Percentiles rank a stretch among this genome's conserved stretches.
Evolutionary conservation across 1,140 invertebrate species (phyloP).

Genomic region (Chrysopa pallens): DNA sequence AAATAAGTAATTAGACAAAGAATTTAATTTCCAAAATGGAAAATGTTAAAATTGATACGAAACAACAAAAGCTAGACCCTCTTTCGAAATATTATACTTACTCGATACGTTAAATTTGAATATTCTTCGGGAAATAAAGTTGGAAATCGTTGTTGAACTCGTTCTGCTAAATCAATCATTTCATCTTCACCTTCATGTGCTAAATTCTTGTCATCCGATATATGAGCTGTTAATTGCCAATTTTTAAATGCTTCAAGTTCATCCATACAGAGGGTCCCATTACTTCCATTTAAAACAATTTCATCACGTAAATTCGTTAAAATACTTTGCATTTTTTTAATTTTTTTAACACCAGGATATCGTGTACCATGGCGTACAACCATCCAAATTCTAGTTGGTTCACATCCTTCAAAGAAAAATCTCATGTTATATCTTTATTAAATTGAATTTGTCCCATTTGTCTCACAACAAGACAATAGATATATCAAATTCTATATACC

Average conservation of each 20-base stretch:
- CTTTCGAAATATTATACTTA: conserved; percentile 10
- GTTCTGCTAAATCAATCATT: conserved; percentile 27
- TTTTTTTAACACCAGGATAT: conserved; percentile 24
- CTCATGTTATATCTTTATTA: too few species aligned
- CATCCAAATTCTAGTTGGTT: conserved; percentile 27
- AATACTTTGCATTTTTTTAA: conserved; percentile 17
- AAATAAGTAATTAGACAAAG: too few species aligned
- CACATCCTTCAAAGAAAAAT: conserved; percentile 28
- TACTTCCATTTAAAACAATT: too few species aligned
- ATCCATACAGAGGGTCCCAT: conserved; percentile 5
- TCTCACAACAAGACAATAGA: too few species aligned
- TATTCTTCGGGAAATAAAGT: conserved; percentile 25
- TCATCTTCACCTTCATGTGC: conserved; percentile 33
- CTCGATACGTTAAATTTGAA: conserved; percentile 24
- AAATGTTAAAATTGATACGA: too few species aligned
- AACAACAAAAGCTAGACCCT: too few species aligned
- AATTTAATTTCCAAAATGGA: too few species aligned
- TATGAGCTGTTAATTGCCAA: conserved; percentile 20
- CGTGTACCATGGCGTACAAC: conserved; percentile 33
- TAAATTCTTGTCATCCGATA: conserved; percentile 19
- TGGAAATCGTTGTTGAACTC: conserved; percentile 31
- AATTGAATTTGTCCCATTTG: too few species aligned
- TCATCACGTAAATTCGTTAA: conserved; percentile 18
- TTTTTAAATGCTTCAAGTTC: conserved; percentile 10
- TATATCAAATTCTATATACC: too few species aligned